Conservation (phyloP, 1,140 invertebrate genomes). For the Pseudoatta argentina region DNA sequence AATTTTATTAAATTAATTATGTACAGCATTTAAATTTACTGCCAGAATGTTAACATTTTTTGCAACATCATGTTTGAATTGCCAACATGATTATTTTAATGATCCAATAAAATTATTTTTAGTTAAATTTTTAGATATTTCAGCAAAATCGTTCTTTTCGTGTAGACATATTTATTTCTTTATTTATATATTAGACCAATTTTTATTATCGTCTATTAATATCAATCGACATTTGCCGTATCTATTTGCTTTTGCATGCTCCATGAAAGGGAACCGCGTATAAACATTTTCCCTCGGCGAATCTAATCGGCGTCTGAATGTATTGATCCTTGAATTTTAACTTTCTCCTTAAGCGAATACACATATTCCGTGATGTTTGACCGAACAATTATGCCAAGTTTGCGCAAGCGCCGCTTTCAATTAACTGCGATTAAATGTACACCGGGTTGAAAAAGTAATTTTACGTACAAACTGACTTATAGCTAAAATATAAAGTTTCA, state of each 20-base stretch:
- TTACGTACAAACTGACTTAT: neutral
- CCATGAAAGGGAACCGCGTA: neutral
- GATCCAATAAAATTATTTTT: too few relatives aligned
- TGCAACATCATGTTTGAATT: too few relatives aligned
- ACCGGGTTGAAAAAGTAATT: neutral
- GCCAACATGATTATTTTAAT: too few relatives aligned
- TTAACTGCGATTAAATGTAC: conserved; percentile 15
- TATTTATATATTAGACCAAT: neutral
- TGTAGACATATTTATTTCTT: neutral
- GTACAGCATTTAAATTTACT: too few relatives aligned
- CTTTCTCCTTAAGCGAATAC: conserved; percentile 39
- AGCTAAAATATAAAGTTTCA: neutral
- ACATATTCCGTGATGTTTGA: neutral
- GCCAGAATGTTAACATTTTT: too few relatives aligned
- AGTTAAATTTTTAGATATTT: too few relatives aligned
- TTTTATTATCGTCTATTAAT: neutral
- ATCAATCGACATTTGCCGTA: conserved; percentile 8
- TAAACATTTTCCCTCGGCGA: neutral
- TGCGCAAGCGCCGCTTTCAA: conserved; percentile 13
- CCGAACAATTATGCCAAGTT: conserved; percentile 26
- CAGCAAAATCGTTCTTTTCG: too few relatives aligned
- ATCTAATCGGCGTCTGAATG: conserved; percentile 7
- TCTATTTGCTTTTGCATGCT: neutral
- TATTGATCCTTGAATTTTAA: conserved; percentile 60
- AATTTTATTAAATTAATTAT: too few relatives aligned